Conservation (phyloP, 2,888 invertebrate genomes). For the Brassicogethes aeneus region DNA sequence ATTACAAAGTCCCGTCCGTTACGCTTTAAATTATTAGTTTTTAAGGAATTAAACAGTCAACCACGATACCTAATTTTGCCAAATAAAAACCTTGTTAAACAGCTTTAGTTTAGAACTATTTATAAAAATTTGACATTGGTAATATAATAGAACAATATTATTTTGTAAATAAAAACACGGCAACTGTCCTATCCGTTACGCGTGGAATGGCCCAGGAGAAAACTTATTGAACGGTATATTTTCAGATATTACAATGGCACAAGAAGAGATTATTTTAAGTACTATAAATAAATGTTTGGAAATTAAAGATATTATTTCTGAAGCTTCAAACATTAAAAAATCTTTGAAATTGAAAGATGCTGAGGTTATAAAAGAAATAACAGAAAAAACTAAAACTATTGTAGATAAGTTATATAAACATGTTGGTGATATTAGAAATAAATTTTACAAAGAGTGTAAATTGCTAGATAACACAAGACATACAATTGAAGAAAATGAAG, state of each 20-base stretch:
- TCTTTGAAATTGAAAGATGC: conserved; percentile 11
- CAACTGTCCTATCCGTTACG: no score
- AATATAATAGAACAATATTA: no score
- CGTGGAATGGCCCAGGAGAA: no score
- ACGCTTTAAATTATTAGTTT: no score
- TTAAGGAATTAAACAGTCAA: no score
- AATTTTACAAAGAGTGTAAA: conserved; percentile 15
- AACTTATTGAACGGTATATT: neutral
- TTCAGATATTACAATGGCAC: conserved; percentile 8
- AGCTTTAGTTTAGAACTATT: no score
- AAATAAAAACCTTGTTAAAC: no score
- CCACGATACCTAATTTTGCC: no score
- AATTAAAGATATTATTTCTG: conserved; percentile 13
- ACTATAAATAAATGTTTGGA: conserved; percentile 15
- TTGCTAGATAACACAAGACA: conserved; percentile 6
- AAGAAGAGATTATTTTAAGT: conserved; percentile 11
- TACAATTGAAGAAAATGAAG: neutral
- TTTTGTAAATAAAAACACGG: no score
- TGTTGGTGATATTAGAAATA: conserved; percentile 12
- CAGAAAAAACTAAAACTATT: conserved; percentile 16
- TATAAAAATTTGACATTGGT: no score
- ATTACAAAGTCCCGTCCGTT: no score
- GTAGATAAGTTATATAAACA: conserved; percentile 14
- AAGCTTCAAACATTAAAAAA: conserved; percentile 12
- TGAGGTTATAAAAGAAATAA: conserved; percentile 9